These are phyloP conservation scores for Drosophila ercepeae DNA, from an alignment of 1,140 invertebrate genomes.

Conservation along the genomic window DNA sequence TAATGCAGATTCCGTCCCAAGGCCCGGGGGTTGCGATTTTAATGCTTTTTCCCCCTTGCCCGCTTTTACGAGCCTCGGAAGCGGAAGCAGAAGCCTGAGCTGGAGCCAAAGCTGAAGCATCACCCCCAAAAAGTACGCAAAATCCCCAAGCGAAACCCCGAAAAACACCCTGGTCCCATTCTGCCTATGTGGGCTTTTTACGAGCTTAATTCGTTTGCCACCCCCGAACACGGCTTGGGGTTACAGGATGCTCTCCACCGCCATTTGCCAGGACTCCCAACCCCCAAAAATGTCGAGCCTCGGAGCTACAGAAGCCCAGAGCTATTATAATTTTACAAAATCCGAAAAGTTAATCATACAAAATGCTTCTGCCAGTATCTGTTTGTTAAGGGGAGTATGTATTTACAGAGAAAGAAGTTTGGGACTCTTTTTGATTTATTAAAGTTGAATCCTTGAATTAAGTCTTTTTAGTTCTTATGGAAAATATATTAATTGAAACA, in stretches of 20 bases:
- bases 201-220: slow-evolving; percentile 74
- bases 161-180: slow-evolving; percentile 28
- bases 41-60: slow-evolving; percentile 40
- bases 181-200: slow-evolving; percentile 62
- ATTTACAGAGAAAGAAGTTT: neutral
- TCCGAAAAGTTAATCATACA: slow-evolving; percentile 77
- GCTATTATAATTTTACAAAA: slow-evolving; percentile 78
- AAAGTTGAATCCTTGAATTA: neutral
- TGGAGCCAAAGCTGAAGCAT: slow-evolving; percentile 27
- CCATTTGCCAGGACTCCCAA: slow-evolving; percentile 56
- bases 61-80: slow-evolving; percentile 63
- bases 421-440: neutral
- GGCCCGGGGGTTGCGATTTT: slow-evolving; percentile 67
- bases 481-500: too few relatives aligned
- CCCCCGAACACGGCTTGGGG: slow-evolving; percentile 9
- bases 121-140: slow-evolving; percentile 30
- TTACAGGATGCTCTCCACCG: slow-evolving; percentile 31
- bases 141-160: slow-evolving; percentile 50
- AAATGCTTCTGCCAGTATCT: slow-evolving; percentile 43
- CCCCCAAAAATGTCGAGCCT: neutral
- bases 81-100: slow-evolving; percentile 49
- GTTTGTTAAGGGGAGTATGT: neutral
- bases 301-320: slow-evolving; percentile 18
- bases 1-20: slow-evolving; percentile 65
- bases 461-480: too few relatives aligned